Base-by-base conservation (phyloP, 37 sponge, comb jelly and placozoan species). In the Chondrilla cf. caribensis region DNA sequence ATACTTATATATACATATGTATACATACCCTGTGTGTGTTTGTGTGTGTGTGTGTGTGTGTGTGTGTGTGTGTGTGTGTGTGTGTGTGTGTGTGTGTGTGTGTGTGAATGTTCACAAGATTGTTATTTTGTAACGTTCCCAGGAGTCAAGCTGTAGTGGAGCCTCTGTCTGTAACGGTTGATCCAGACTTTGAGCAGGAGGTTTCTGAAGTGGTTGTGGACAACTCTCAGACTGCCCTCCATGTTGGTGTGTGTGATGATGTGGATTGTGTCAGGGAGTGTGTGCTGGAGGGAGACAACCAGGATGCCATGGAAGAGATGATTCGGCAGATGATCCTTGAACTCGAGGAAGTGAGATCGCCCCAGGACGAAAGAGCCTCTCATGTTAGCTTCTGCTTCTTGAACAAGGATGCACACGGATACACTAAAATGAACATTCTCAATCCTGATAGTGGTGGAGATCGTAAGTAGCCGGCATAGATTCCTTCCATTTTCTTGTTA, bases 361-460 rank as follows among this genome's bases (percentile, higher is more conserved):
- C 81, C 77, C 81, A 84, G 39, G 24, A 32, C 6, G 84, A 65
- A 67, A 24, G 42, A 18, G 18, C 40, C 11, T 54, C 54, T 14
- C 44, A 62, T 18, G 29, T 44, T 24, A 83, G 32, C 40, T 62
- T 64, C 55, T 85, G 83, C 58, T 91, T 91, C 51, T 24, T 93
- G 22, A 86, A 88, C 77, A 79, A 72, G 17, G 47, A 62, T 41
- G 66, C 57, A n/a, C 68, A n/a, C 33, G 93, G 93, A 8, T 77
- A 78, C 55, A 84, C 85, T 2, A 78, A 70, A 54, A 28, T 89
- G 55, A 84, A 83, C 38, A 84, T 93, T 17, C 71, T 93, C n/a
- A 89, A 93, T 80, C 93, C 93, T 47, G 87, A 93, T 60, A 47
- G 51, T 11, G 37, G 68, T 8, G 72, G 57, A 18, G 43, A 37